These are phyloP conservation scores for Centropyge bicolor DNA, from an alignment of 2,797 vertebrate genomes.

Conservation along the genomic window DNA sequence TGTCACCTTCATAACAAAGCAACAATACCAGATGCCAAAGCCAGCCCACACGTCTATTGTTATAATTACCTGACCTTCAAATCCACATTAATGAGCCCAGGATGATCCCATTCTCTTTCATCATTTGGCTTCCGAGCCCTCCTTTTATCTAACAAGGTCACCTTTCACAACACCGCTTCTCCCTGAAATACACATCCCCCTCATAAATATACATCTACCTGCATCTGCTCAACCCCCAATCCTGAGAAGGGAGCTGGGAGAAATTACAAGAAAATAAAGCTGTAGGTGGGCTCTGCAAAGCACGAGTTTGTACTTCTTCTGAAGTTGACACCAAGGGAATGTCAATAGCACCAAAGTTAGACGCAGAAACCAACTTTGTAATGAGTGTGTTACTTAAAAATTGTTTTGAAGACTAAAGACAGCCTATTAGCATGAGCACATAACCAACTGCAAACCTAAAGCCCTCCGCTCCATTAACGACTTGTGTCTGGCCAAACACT, in stretches of 20 bases:
- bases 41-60: slow-evolving; percentile 79
- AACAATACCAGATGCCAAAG: slow-evolving; percentile 84
- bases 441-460: no score
- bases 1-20: slow-evolving; percentile 82
- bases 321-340: slow-evolving; percentile 63
- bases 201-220: slow-evolving; percentile 85
- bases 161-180: slow-evolving; percentile 78
- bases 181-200: slow-evolving; percentile 78
- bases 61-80: slow-evolving; percentile 87
- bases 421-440: slow-evolving; percentile 30
- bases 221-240: slow-evolving; percentile 75
- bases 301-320: slow-evolving; percentile 60
- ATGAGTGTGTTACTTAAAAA: slow-evolving; percentile 42
- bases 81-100: slow-evolving; percentile 85
- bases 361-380: slow-evolving; percentile 44
- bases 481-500: no score
- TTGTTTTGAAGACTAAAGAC: slow-evolving; percentile 51
- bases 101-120: slow-evolving; percentile 84
- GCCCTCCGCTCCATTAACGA: no score
- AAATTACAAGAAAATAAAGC: slow-evolving; percentile 78
- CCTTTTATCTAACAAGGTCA: slow-evolving; percentile 87
- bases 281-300: slow-evolving; percentile 69
- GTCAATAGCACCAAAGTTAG: slow-evolving; percentile 65
- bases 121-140: slow-evolving; percentile 81
- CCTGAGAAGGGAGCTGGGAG: slow-evolving; percentile 52